These are phyloP conservation scores for Epicampocera succincta DNA, from an alignment of 2,888 invertebrate genomes.

Conservation along the genomic window DNA sequence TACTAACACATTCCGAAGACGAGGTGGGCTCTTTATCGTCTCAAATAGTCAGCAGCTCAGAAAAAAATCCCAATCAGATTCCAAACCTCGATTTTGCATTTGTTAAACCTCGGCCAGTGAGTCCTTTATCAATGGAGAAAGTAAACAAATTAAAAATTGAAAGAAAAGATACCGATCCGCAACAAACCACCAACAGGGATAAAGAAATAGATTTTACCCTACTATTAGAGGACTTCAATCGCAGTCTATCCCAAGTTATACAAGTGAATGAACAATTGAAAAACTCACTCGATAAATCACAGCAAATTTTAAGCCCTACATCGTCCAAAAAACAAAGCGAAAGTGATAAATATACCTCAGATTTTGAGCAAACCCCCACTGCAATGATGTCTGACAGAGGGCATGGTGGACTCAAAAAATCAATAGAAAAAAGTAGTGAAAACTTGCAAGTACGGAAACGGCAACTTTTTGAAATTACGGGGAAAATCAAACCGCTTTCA, in stretches of 20 bases:
- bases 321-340: slow-evolving; percentile 31
- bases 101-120: slow-evolving; percentile 66
- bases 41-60: slow-evolving; percentile 75
- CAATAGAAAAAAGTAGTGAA: slow-evolving; percentile 46
- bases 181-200: neutral
- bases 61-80: slow-evolving; percentile 66
- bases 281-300: slow-evolving; percentile 73
- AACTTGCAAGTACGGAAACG: slow-evolving; percentile 49
- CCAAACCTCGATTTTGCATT: slow-evolving; percentile 60
- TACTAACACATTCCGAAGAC: slow-evolving; percentile 61
- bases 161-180: slow-evolving; percentile 30
- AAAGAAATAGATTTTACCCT: slow-evolving; percentile 71
- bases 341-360: slow-evolving; percentile 67
- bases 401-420: slow-evolving; percentile 34
- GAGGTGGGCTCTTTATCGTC: slow-evolving; percentile 76
- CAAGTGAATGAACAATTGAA: slow-evolving; percentile 77
- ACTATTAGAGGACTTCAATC: slow-evolving; percentile 77
- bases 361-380: slow-evolving; percentile 69
- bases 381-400: neutral
- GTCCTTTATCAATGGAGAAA: slow-evolving; percentile 74
- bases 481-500: slow-evolving; percentile 58
- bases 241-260: slow-evolving; percentile 77
- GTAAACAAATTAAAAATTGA: slow-evolving; percentile 72
- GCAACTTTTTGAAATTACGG: slow-evolving; percentile 58
- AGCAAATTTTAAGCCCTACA: slow-evolving; percentile 71